Conservation (phyloP, 2,113 vertebrate species). For the Silurus meridionalis region DNA sequence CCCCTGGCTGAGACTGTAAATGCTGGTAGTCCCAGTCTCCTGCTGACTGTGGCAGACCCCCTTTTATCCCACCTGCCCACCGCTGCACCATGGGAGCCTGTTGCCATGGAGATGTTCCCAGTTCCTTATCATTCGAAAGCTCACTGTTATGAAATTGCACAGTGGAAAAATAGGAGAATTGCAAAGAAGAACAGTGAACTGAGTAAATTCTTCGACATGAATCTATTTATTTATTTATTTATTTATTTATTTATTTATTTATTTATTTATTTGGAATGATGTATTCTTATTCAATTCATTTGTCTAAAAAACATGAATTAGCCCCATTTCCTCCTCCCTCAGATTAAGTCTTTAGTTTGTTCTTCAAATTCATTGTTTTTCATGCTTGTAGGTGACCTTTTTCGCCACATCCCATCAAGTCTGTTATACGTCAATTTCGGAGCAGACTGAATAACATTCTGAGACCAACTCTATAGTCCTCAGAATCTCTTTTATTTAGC, state of each 20-base stretch:
- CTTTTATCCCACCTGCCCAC: slow-evolving; percentile 51
- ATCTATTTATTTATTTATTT: neutral
- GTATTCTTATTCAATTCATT: neutral
- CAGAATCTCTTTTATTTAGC: neutral
- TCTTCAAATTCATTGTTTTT: neutral
- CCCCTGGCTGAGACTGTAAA: slow-evolving; percentile 20
- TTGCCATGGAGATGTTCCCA: slow-evolving; percentile 48
- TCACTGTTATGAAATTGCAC: slow-evolving; percentile 37
- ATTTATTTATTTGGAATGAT: neutral
- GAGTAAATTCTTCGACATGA: neutral
- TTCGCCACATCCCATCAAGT: neutral
- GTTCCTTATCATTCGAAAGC: slow-evolving; percentile 44
- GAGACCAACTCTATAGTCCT: neutral
- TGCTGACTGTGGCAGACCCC: slow-evolving; percentile 35
- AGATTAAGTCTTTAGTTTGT: neutral
- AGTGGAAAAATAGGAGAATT: slow-evolving; percentile 12
- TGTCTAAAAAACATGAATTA: too few species aligned
- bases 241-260: neutral
- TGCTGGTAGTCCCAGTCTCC: slow-evolving; percentile 32
- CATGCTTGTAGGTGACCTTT: neutral
- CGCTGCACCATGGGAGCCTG: slow-evolving; percentile 49
- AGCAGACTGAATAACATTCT: neutral
- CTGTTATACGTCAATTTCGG: neutral
- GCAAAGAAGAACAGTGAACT: neutral
- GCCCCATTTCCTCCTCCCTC: too few species aligned